Evolutionary conservation across 2,797 vertebrate species (phyloP).

Genomic region (Rhinella marina): DNA sequence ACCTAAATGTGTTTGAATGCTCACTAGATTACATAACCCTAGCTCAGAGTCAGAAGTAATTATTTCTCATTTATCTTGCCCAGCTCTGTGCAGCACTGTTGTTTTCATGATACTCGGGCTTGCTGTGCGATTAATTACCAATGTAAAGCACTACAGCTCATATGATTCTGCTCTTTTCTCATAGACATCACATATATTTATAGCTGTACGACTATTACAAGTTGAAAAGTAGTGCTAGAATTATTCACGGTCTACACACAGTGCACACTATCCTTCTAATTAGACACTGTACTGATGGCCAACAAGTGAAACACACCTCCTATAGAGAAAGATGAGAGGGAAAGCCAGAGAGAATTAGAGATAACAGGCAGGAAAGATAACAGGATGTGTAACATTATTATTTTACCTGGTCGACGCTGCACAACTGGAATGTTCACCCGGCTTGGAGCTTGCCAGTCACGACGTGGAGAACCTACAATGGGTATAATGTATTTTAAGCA

Average conservation of each 20-base stretch:
- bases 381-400: not conserved
- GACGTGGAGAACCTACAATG: slow-evolving; percentile 74
- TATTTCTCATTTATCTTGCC: not conserved
- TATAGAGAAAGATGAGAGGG: not conserved
- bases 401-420: slow-evolving; percentile 78
- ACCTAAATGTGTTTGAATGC: not conserved
- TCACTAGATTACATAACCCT: not conserved
- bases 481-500: not conserved
- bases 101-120: not conserved
- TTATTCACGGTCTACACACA: not conserved
- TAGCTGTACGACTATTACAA: not conserved
- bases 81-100: not conserved
- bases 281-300: not conserved
- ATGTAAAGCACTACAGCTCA: not conserved
- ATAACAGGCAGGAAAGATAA: not conserved
- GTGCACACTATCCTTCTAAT: not conserved
- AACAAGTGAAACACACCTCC: not conserved
- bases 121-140: not conserved
- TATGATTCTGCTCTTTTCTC: not conserved
- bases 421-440: slow-evolving; percentile 78
- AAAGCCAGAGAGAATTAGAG: not conserved
- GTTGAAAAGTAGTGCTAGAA: not conserved
- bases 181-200: not conserved
- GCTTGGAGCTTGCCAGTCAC: slow-evolving; percentile 76
- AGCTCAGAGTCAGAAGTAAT: no score